phyloP scores from a whole-genome alignment of 2,888 invertebrate genomes.

The Calameuta idolon region DNA sequence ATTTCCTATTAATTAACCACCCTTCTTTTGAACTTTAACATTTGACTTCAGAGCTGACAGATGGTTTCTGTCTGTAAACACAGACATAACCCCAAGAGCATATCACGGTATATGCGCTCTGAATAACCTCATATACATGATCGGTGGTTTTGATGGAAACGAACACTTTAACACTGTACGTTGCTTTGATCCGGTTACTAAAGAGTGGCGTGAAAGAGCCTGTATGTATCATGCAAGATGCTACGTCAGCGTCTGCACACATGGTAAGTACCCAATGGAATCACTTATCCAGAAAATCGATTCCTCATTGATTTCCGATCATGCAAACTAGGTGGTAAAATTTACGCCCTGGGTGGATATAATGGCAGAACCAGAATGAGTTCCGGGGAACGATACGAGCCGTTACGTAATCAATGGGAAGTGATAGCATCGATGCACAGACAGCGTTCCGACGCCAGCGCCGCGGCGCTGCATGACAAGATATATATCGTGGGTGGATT shows the following conservation, averaged over 20 bases:
- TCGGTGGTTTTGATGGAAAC: conserved; percentile 86
- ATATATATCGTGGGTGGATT: conserved; percentile 86
- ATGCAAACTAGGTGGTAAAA: conserved; percentile 70
- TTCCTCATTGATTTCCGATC: background rate
- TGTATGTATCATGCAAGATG: conserved; percentile 86
- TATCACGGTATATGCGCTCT: conserved; percentile 84
- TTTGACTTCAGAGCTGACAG: conserved; percentile 73
- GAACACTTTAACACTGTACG: conserved; percentile 83
- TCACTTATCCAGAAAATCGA: conserved; percentile 6
- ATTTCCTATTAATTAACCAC: background rate
- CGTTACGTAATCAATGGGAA: conserved; percentile 83
- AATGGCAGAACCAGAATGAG: conserved; percentile 82
- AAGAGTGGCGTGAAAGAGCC: conserved; percentile 81
- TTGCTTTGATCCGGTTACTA: conserved; percentile 82
- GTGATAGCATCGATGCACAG: conserved; percentile 80
- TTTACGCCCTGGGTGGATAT: conserved; percentile 88
- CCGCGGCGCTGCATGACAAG: conserved; percentile 77
- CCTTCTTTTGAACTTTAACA: background rate
- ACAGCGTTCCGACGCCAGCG: conserved; percentile 83
- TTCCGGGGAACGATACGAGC: conserved; percentile 83
- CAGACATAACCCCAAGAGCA: conserved; percentile 78
- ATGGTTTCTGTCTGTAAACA: conserved; percentile 80
- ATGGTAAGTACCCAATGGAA: conserved; percentile 65
- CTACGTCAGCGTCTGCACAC: conserved; percentile 81
- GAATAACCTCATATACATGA: conserved; percentile 79